A percentile compares a stretch with the other conserved stretches of the same genome.
phyloP scores from a whole-genome alignment of 2,797 vertebrate genomes.

The Lepus oiostolus region DNA sequence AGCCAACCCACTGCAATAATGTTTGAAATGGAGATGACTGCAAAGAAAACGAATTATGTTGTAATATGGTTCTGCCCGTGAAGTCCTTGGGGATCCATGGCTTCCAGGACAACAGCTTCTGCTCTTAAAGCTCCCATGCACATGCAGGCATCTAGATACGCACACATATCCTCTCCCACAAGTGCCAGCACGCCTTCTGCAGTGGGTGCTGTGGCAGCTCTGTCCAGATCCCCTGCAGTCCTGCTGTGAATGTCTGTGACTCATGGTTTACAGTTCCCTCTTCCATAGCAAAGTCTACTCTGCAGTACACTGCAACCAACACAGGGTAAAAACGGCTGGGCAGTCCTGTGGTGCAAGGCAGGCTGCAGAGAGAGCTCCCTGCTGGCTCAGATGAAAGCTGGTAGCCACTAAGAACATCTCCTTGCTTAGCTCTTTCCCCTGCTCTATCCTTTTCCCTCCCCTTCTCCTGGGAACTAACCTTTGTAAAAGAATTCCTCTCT shows the following conservation, averaged over 20 bases:
- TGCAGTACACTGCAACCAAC: background rate
- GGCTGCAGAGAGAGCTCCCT: background rate
- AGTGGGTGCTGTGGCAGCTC: background rate
- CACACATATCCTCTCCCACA: background rate
- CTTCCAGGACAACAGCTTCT: background rate
- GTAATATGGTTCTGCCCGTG: background rate
- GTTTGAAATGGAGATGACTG: conserved; percentile 5
- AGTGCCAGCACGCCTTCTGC: background rate
- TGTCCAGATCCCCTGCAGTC: background rate
- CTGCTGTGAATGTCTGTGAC: background rate
- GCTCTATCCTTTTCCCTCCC: no score
- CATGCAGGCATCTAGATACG: rapidly evolving
- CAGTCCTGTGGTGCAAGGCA: background rate
- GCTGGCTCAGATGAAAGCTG: background rate
- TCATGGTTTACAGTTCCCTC: background rate
- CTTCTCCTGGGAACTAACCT: background rate
- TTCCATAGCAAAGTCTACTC: background rate
- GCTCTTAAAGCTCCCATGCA: background rate
- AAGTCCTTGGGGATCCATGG: background rate
- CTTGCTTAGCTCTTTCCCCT: background rate
- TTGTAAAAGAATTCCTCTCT: background rate
- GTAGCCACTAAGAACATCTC: background rate
- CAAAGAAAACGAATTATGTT: background rate
- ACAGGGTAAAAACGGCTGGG: background rate
- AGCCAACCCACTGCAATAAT: no score